A percentile compares a stretch with the other conserved stretches of the same genome.
These are phyloP conservation scores for Sebastes schlegelii DNA, from an alignment of 2,113 vertebrate genomes.

Conservation along the genomic window DNA sequence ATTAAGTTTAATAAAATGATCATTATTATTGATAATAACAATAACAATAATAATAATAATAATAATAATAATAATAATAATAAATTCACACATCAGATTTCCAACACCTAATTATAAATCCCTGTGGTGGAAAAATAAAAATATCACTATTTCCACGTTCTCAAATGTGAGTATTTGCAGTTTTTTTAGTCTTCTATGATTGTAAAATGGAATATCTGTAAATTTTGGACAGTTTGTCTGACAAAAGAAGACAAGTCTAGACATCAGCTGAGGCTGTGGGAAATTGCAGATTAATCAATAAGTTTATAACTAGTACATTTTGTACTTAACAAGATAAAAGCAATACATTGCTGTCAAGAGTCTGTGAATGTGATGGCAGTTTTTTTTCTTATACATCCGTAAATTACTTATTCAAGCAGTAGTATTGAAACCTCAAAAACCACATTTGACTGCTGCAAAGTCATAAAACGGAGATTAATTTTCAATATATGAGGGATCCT, in stretches of 20 bases:
- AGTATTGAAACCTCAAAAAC: background rate
- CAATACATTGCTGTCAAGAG: background rate
- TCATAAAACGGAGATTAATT: background rate
- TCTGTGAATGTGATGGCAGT: background rate
- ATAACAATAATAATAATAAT: too few relatives aligned
- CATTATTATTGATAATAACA: too few relatives aligned
- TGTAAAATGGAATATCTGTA: background rate
- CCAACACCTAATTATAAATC: too few relatives aligned
- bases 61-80: too few relatives aligned
- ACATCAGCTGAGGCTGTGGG: background rate
- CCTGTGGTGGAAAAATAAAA: too few relatives aligned
- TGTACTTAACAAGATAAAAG: background rate
- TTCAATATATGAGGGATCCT: constrained; percentile 18
- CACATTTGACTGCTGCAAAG: background rate
- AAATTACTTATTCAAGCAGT: background rate
- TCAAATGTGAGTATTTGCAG: background rate
- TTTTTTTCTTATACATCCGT: background rate
- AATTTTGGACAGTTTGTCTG: background rate
- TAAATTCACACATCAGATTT: too few relatives aligned
- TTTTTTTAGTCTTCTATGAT: background rate
- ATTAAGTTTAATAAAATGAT: too few relatives aligned
- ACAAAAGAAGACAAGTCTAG: background rate
- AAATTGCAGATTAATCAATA: background rate
- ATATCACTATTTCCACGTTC: too few relatives aligned
- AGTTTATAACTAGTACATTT: background rate